Conservation (phyloP, 2,797 vertebrate genomes). For the Pseudomugil gertrudae region DNA sequence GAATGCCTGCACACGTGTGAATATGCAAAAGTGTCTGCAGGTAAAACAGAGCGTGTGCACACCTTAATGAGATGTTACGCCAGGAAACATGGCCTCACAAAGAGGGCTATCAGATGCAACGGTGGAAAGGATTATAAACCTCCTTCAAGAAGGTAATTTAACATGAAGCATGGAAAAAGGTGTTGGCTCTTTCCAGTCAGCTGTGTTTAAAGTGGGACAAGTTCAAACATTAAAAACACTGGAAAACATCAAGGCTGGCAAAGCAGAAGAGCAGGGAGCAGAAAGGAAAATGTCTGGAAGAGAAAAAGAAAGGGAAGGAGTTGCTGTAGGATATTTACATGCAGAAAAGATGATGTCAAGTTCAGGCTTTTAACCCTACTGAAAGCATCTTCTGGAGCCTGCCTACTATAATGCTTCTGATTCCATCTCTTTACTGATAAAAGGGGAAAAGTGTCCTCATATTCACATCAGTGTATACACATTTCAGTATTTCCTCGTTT, state of each 20-base stretch:
- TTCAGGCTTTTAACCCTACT: neutral
- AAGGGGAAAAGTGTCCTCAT: constrained; percentile 17
- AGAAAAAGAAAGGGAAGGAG: neutral
- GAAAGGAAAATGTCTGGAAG: neutral
- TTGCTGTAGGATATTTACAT: neutral
- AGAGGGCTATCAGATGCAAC: neutral
- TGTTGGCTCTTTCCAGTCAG: neutral
- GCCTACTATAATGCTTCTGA: too few species aligned
- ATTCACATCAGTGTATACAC: neutral
- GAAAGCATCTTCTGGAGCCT: too few species aligned
- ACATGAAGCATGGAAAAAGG: neutral
- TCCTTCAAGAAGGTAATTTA: neutral
- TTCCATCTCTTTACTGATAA: too few species aligned
- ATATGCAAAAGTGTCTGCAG: neutral
- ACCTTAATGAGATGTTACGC: neutral
- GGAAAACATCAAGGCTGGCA: neutral
- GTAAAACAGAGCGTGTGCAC: neutral
- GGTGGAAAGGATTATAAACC: neutral
- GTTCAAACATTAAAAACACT: neutral
- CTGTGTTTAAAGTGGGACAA: neutral
- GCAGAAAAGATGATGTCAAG: neutral
- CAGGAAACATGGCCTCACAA: neutral
- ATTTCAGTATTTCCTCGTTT: neutral
- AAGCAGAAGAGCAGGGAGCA: neutral
- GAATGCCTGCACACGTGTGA: neutral